A percentile compares a stretch with the other conserved stretches of the same genome.
Evolutionary conservation across 2,888 invertebrate genomes (phyloP).

Genomic region (Lochmaea crataegi): DNA sequence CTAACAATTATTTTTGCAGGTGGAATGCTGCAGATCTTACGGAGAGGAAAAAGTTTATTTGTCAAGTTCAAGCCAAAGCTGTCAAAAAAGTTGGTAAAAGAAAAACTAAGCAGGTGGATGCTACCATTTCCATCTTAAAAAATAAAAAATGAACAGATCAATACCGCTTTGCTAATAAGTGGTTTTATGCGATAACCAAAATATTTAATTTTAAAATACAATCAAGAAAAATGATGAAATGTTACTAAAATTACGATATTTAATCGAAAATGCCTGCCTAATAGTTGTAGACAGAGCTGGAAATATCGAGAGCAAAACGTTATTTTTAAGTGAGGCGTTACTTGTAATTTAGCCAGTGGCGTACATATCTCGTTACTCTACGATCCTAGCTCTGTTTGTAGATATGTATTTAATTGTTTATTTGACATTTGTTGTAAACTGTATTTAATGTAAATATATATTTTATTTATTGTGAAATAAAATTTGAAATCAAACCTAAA

Average conservation of each 20-base stretch:
- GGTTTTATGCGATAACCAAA: too few relatives aligned
- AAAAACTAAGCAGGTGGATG: constrained; percentile 40
- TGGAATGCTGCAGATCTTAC: constrained; percentile 75
- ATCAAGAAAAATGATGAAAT: too few relatives aligned
- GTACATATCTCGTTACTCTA: too few relatives aligned
- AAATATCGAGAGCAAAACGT: too few relatives aligned
- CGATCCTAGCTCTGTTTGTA: background rate
- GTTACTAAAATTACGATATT: background rate
- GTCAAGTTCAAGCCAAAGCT: constrained; percentile 67
- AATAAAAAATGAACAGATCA: constrained; percentile 1
- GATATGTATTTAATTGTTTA: constrained; percentile 6
- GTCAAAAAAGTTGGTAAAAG: constrained; percentile 46
- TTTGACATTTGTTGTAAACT: constrained; percentile 9
- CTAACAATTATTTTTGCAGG: constrained; percentile 59
- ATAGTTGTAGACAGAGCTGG: background rate
- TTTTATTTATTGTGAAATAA: constrained; percentile 18
- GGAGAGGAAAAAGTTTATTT: constrained; percentile 73
- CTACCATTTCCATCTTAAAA: constrained; percentile 29
- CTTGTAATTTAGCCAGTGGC: too few relatives aligned
- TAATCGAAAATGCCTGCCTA: constrained; percentile 8
- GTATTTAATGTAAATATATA: constrained; percentile 9
- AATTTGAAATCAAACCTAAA: background rate
- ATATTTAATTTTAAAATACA: too few relatives aligned
- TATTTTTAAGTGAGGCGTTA: too few relatives aligned
- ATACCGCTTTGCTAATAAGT: background rate